Percentiles rank a stretch among this genome's conserved stretches.
Evolutionary conservation across 2,797 vertebrate genomes (phyloP).

Genomic region (Phoebastria nigripes): DNA sequence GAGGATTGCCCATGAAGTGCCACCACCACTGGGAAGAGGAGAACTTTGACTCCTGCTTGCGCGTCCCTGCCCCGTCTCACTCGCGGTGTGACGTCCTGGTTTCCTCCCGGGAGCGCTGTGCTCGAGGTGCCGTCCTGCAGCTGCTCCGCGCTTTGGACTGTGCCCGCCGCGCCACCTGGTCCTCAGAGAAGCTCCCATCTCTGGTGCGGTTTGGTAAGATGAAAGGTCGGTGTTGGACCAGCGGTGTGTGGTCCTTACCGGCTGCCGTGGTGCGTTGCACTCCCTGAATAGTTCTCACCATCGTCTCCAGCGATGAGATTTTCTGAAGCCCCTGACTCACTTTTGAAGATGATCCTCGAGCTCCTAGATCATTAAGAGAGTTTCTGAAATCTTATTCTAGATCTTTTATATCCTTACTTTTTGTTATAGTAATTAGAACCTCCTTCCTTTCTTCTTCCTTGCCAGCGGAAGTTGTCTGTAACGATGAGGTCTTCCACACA

Average conservation of each 20-base stretch:
- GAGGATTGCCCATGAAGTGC: background rate
- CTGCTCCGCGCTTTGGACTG: accelerated
- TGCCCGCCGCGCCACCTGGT: accelerated
- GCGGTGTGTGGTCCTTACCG: accelerated
- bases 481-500: background rate
- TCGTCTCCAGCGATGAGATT: background rate
- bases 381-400: background rate
- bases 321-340: background rate
- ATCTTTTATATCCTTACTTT: background rate
- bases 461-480: background rate
- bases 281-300: background rate
- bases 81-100: background rate
- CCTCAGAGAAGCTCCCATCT: background rate
- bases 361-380: background rate
- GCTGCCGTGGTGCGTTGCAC: accelerated
- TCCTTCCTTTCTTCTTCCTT: background rate
- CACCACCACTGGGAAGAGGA: background rate
- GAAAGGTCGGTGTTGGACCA: background rate
- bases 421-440: background rate
- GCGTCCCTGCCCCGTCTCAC: background rate
- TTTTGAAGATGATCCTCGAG: background rate
- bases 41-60: background rate
- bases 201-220: background rate
- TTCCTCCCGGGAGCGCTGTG: background rate
- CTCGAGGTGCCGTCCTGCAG: accelerated